Evolutionary conservation across 2,113 vertebrate species (phyloP).

Genomic region (Oxyruncus cristatus): DNA sequence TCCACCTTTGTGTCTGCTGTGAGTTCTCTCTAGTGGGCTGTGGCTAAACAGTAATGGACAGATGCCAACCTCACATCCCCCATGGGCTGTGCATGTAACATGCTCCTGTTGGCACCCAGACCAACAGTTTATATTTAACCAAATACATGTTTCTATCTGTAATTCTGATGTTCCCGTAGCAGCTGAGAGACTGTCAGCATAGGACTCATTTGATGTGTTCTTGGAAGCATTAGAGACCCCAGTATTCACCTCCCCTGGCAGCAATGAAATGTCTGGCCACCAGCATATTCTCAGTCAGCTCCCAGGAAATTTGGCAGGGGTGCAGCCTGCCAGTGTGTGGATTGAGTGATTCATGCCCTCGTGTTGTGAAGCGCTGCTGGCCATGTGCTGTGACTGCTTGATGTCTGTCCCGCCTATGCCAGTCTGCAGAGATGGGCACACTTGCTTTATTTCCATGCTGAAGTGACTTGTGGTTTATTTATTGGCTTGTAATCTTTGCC

Average conservation of each 20-base stretch:
- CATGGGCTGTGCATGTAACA: background rate
- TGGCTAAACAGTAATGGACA: background rate
- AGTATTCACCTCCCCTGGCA: background rate
- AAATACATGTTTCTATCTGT: background rate
- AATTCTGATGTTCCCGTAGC: background rate
- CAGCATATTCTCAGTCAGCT: background rate
- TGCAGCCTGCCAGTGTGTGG: background rate
- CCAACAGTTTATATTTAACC: background rate
- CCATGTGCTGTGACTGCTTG: background rate
- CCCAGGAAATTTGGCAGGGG: background rate
- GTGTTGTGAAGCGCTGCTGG: background rate
- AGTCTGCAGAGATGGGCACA: background rate
- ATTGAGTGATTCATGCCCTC: background rate
- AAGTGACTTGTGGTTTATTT: background rate
- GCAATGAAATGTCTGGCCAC: background rate
- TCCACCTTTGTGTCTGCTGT: background rate
- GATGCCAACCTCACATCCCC: background rate
- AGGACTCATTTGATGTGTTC: background rate
- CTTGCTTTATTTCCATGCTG: background rate
- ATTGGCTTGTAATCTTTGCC: background rate
- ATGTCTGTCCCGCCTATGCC: background rate
- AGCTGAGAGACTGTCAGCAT: background rate
- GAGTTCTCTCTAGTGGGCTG: background rate
- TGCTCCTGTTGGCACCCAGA: background rate
- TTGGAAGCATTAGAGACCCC: background rate